Evolutionary conservation across 2,888 invertebrate species (phyloP), one percentile per base, ranked within the genome.

Genomic region (Blera fallax): DNA sequence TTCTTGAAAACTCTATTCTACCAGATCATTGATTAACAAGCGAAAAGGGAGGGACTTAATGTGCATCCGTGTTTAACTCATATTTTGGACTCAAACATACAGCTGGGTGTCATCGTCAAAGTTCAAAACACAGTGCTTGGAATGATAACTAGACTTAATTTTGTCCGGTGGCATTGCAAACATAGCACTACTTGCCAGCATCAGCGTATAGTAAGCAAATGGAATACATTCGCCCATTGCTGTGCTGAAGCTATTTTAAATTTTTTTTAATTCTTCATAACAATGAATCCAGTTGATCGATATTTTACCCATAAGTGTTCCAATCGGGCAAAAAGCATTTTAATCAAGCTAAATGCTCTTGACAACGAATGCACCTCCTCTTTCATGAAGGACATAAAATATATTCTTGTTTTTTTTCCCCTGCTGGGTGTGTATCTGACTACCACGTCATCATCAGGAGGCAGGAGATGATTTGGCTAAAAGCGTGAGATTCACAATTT

Each of bases 261-360:
- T 54, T 65, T 76, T 54, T 65, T 76, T 65, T 48, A 76, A 65
- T 56, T 56, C 56, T 54, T 27, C 45, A 29, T 24, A 10, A 65
- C 76, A 76, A 56, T 27, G 45, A 58, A 45, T 65, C 24, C 32
- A 24, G 24, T 43, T 74, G 74, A 65, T 74, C 74, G 16, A 74
- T 65, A 65, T 74, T 56, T 7, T 27, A 54, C 29, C 52, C 45
- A 32, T 32, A 65, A 56, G 64, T 64, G 54, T 58, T 58, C 48
- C 76, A 76, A 76, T 76, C 67, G 48, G 37, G 8, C 48, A 58
- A 76, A 76, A 67, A 76, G 67, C 76, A 67, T 48, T 76, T 76
- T 76, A 76, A 76, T 76, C 67, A 76, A 37, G 48, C 56, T 76
- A 58, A 76, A 67, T 67, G 40, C 58, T 48, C 18, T 24, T 34